Conservation (phyloP, 2,797 vertebrate genomes). For the Enteromius treurensis region DNA sequence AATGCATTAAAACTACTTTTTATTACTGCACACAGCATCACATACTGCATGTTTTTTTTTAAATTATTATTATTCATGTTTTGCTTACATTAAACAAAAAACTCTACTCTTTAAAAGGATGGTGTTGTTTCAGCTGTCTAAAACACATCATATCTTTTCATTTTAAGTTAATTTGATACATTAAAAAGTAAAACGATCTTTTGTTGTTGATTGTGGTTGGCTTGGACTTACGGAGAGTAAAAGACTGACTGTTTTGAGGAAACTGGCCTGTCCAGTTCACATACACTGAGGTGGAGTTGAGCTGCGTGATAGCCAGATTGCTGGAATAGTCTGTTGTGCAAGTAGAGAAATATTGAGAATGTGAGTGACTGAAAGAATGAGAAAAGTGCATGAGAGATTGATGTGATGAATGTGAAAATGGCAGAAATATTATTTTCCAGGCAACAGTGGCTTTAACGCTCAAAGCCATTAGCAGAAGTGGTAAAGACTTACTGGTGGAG, state of each 20-base stretch:
- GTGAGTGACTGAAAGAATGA: slow-evolving; percentile 10
- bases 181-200: not conserved
- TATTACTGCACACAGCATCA: not conserved
- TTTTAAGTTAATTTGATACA: not conserved
- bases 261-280: slow-evolving; percentile 22
- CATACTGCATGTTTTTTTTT: not conserved
- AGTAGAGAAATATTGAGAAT: not conserved
- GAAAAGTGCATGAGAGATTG: not conserved
- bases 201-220: not conserved
- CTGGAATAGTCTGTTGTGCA: not conserved
- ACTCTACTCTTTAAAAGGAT: not conserved
- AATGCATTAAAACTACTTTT: not conserved
- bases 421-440: not conserved
- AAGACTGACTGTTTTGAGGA: not conserved
- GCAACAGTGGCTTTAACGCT: not conserved
- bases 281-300: slow-evolving; percentile 21
- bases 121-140: not conserved
- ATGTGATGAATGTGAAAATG: not conserved
- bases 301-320: slow-evolving; percentile 8
- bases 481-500: slow-evolving; percentile 42
- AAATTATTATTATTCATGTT: not conserved
- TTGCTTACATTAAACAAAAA: not conserved
- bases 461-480: not conserved
- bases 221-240: slow-evolving; percentile 26
- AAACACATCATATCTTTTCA: not conserved